Evolutionary conservation across 2,113 vertebrate genomes (phyloP).

Genomic region (Proteles cristata): DNA sequence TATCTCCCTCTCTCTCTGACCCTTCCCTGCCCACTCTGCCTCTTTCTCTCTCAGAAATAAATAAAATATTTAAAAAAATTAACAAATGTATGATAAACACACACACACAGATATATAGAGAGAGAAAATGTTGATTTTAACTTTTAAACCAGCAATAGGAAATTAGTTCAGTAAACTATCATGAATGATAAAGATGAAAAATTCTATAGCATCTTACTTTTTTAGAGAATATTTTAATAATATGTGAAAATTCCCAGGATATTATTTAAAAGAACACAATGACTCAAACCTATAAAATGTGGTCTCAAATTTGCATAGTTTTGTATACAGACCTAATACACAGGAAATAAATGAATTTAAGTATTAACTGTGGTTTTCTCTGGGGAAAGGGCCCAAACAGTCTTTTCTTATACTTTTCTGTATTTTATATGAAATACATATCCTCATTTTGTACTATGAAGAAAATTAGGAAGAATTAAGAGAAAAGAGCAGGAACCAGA

Average conservation of each 20-base stretch:
- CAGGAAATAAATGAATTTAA: not conserved
- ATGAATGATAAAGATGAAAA: constrained; percentile 19
- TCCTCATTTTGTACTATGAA: not conserved
- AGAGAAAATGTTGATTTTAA: not conserved
- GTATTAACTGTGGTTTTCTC: not conserved
- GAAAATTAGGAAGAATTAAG: not conserved
- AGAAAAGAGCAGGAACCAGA: not conserved
- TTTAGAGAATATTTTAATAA: constrained; percentile 17
- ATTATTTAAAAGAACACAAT: not conserved
- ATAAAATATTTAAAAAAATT: too few relatives aligned
- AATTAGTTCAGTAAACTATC: not conserved
- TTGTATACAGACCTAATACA: not conserved
- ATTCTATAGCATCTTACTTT: constrained; percentile 17
- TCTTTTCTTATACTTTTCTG: not conserved
- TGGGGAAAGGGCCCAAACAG: not conserved
- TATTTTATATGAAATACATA: not conserved
- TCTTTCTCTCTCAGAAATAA: too few relatives aligned
- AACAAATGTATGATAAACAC: not conserved
- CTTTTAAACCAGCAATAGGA: not conserved
- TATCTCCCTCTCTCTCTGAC: too few relatives aligned
- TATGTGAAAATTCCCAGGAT: not conserved
- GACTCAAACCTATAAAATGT: not conserved
- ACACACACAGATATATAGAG: not conserved
- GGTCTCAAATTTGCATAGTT: not conserved
- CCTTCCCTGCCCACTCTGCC: too few relatives aligned